These are phyloP conservation scores for Halisarca cf. caerulea DNA, from an alignment of 37 sponge, comb jelly and placozoan species.

Conservation along the genomic window DNA sequence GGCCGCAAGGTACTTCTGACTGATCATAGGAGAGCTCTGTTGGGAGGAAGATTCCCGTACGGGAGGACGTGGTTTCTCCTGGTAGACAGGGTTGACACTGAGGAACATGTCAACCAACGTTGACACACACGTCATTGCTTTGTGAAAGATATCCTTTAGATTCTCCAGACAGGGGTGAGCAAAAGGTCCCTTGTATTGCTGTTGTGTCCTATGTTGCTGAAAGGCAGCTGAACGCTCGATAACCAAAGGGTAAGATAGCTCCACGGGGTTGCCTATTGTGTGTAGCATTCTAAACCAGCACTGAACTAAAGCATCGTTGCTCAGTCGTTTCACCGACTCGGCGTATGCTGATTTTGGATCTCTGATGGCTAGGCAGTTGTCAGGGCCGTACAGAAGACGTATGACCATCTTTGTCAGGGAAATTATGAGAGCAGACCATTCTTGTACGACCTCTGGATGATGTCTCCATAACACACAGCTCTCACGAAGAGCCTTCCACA, in stretches of 20 bases:
- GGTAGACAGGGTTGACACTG: slow-evolving; percentile 10
- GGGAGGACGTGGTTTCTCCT: not conserved
- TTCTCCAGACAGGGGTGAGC: slow-evolving; percentile 15
- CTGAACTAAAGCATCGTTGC: slow-evolving; percentile 63
- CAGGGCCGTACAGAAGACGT: slow-evolving; percentile 59
- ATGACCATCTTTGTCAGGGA: slow-evolving; percentile 63
- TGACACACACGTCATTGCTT: slow-evolving; percentile 66
- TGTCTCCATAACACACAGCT: slow-evolving; percentile 79
- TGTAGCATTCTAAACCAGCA: slow-evolving; percentile 89
- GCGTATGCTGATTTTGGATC: slow-evolving; percentile 35
- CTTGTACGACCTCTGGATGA: slow-evolving; percentile 57
- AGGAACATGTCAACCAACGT: slow-evolving; percentile 66
- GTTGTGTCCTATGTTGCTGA: slow-evolving; percentile 9
- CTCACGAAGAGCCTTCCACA: slow-evolving; percentile 82
- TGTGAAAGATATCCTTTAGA: slow-evolving; percentile 50
- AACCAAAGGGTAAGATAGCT: slow-evolving; percentile 56
- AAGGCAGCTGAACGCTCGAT: slow-evolving; percentile 58
- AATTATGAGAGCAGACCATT: slow-evolving; percentile 69
- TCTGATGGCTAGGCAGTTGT: slow-evolving; percentile 14
- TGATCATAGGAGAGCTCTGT: not conserved
- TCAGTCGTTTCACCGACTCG: slow-evolving; percentile 5
- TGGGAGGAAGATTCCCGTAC: not conserved
- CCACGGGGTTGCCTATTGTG: slow-evolving; percentile 86
- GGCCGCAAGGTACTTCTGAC: not conserved
- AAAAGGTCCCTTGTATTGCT: not conserved